Conservation (phyloP, 2,113 vertebrate genomes). For the Seriola dumerili region DNA sequence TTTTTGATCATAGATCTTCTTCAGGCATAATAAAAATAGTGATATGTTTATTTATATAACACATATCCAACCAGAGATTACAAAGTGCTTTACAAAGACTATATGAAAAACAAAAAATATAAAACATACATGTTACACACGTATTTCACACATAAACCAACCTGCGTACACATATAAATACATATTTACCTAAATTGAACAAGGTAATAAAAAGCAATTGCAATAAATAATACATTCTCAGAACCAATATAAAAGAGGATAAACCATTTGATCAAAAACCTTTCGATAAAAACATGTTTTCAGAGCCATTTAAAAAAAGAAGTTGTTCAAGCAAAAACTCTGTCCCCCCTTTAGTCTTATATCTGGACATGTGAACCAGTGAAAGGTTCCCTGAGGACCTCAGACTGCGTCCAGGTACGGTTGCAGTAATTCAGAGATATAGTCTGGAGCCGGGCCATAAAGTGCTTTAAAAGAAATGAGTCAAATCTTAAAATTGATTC, state of each 20-base stretch:
- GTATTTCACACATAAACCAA: background rate
- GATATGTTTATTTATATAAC: background rate
- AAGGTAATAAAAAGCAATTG: too few species aligned
- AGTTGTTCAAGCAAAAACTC: background rate
- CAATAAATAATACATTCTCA: background rate
- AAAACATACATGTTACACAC: background rate
- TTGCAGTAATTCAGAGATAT: background rate
- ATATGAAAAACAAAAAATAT: background rate
- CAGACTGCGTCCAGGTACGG: background rate
- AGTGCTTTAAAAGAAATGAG: background rate
- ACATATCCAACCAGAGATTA: background rate
- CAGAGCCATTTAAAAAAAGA: too few species aligned
- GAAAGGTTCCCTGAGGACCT: background rate
- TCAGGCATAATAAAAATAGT: background rate
- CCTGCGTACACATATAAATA: too few species aligned
- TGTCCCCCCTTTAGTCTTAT: background rate
- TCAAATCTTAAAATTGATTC: conserved; percentile 2
- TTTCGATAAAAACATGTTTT: too few species aligned
- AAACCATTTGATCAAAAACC: background rate
- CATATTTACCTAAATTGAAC: too few species aligned
- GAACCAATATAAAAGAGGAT: background rate
- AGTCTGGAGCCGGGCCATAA: background rate
- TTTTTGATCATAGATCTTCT: background rate
- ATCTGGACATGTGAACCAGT: background rate
- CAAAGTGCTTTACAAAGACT: background rate